Conservation (phyloP, 2,797 vertebrate genomes). For the Hoplostethus atlanticus region DNA sequence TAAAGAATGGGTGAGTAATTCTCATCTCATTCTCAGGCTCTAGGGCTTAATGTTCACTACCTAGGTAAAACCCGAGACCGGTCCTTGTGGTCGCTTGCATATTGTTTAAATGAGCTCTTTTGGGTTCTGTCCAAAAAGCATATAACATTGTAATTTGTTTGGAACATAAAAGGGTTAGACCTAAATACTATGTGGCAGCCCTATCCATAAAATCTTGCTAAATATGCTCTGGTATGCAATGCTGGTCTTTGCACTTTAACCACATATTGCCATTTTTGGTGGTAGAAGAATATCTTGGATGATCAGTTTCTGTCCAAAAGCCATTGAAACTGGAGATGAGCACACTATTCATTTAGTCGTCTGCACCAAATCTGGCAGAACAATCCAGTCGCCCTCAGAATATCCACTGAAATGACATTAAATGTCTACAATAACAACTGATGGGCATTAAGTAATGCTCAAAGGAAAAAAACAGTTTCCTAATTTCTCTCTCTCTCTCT, state of each 20-base stretch:
- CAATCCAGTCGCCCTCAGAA: slow-evolving; percentile 46
- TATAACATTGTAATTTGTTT: slow-evolving; percentile 60
- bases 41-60: slow-evolving; percentile 54
- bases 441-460: slow-evolving; percentile 25
- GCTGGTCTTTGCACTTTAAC: slow-evolving; percentile 59
- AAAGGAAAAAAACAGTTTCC: slow-evolving; percentile 2
- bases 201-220: slow-evolving; percentile 57
- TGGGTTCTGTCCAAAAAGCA: slow-evolving; percentile 53
- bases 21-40: slow-evolving; percentile 57
- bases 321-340: slow-evolving; percentile 64
- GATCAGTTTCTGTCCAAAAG: slow-evolving; percentile 68
- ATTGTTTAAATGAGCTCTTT: slow-evolving; percentile 48
- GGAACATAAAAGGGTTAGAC: slow-evolving; percentile 60
- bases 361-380: slow-evolving; percentile 48
- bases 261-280: slow-evolving; percentile 49
- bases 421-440: slow-evolving; percentile 41
- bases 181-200: slow-evolving; percentile 57
- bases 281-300: slow-evolving; percentile 48
- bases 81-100: slow-evolving; percentile 42
- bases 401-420: slow-evolving; percentile 40
- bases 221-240: slow-evolving; percentile 57
- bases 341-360: slow-evolving; percentile 56
- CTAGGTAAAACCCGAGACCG: slow-evolving; percentile 28
- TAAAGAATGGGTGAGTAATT: slow-evolving; percentile 75
- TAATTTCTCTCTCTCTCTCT: background rate